Evolutionary conservation across 2,888 invertebrate species (phyloP), one percentile per base, ranked within the genome.

Genomic region (Nomada fabriciana): DNA sequence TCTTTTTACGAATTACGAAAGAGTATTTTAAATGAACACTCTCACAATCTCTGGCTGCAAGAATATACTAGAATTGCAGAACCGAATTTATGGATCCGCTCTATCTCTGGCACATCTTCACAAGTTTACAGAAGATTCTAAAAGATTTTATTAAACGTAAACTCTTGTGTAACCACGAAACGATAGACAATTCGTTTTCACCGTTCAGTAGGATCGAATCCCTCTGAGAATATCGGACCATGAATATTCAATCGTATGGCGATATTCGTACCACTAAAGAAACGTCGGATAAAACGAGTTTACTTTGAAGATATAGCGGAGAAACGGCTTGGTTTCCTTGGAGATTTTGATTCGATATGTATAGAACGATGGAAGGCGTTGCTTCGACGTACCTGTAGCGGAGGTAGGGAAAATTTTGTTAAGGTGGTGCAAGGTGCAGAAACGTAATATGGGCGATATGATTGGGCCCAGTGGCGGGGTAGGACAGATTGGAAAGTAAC

Each of bases 401-500:
- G 20, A 2, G 15, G 4, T 29, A 23, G 59, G 52, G 63, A 36
- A 55, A 73, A 69, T 59, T 36, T 36, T 36, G 72, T 70, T 36
- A 29, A 53, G 55, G 63, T 43, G 77, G 60, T 47, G 73, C 71
- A 76, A 78, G 76, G 80, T 59, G 79, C 60, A 69, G 81, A 85
- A 86, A 88, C 64, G 85, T 85, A 86, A 88, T 86, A 88, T 80
- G 82, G 68, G 61, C 79, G 82, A 86, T 85, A 86, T 82, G 80
- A 86, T 73, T 47, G 63, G 50, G 73, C 20, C 36, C 42, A 18
- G 15, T 10, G 9, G 42, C 15, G 64, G 52, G 63, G 55, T 64
- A 36, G 80, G 82, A 77, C 83, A 85, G 87, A 85, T 87, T 87
- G 83, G 73, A 82, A 86, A 80, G 79, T 83, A 85, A 86, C 76